Base-by-base conservation (phyloP, 2,888 invertebrate genomes). In the Cloeon dipterum region DNA sequence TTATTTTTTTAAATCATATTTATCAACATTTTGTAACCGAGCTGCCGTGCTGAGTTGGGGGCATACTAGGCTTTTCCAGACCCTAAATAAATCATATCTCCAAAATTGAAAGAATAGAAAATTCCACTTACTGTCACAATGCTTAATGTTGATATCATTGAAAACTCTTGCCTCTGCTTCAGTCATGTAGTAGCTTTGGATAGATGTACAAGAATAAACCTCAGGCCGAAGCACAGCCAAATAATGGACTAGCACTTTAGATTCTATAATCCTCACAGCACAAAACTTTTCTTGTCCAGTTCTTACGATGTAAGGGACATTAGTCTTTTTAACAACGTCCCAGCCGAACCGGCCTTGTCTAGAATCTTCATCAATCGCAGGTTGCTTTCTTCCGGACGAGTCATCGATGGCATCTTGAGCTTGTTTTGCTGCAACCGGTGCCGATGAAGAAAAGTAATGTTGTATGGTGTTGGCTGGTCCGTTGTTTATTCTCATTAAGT, bases 261-360 rank as follows among this genome's bases (percentile, higher is more conserved):
- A 69, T 56, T 93, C 93, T 18, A 91, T 79, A 72, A 93, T 88
- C 38, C 88, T 68, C 36, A 93, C 89, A n/a, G 89, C 81, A 52
- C 86, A 83, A 55, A 82, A 91, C 53, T 78, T 78, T 52, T 83
- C 83, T 8, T 5, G 7, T 14, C 72, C 68, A 36, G 73, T 69
- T 16, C 93, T 68, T 51, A 76, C 74, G 44, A 93, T 81, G 55
- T 79, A 89, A 2, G 93, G 93, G 51, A 93, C 79, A 55, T 75
- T 73, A 46, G 70, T 71, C 50, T 78, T 78, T 42, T 83, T 86
- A 35, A 91, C 70, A 47, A 74, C 74, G 41, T 77, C 75, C 91
- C 91, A 93, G 37, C 88, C 88, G 55, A 91, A 93, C 49, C 79
- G 49, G 14, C 64, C 63, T 39, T 56, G 55, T 16, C 51, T 48